Evolutionary conservation across 2,888 invertebrate genomes (phyloP).

Genomic region (Esperia sulphurella): DNA sequence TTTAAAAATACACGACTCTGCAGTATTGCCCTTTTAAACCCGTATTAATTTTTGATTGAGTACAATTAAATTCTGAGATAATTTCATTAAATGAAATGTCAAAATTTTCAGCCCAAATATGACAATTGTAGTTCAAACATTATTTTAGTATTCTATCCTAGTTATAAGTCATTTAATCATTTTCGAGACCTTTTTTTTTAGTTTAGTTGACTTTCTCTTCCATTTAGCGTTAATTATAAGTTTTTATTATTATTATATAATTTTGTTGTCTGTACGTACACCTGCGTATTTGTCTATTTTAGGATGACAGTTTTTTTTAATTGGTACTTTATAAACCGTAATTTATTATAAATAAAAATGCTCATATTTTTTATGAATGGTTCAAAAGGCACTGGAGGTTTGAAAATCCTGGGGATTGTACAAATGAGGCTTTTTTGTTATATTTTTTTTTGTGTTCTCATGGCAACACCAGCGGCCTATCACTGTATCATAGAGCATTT

Average conservation of each 20-base stretch:
- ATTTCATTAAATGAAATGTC: too few species aligned
- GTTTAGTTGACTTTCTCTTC: slow-evolving; percentile 73
- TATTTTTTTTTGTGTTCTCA: slow-evolving; percentile 38
- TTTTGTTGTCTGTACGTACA: slow-evolving; percentile 55
- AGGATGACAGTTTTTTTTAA: slow-evolving; percentile 26
- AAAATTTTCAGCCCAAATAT: too few species aligned
- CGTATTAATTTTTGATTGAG: too few species aligned
- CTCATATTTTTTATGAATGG: slow-evolving; percentile 43
- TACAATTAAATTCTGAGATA: too few species aligned
- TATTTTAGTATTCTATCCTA: slow-evolving; percentile 22
- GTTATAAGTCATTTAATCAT: slow-evolving; percentile 40
- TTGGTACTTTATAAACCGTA: slow-evolving; percentile 39
- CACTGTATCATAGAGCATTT: slow-evolving; percentile 57
- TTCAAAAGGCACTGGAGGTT: slow-evolving; percentile 37
- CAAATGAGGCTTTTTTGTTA: slow-evolving; percentile 61
- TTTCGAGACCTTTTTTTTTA: slow-evolving; percentile 48
- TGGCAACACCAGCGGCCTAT: slow-evolving; percentile 43
- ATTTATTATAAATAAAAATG: slow-evolving; percentile 52
- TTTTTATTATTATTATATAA: slow-evolving; percentile 50
- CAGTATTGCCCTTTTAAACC: too few species aligned
- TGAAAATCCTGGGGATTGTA: slow-evolving; percentile 58
- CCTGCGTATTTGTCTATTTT: slow-evolving; percentile 33
- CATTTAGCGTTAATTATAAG: slow-evolving; percentile 66
- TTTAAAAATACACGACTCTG: too few species aligned
- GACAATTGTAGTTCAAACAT: not conserved